phyloP scores from a whole-genome alignment of 64 coral and sea anemone genomes.

The Stichodactyla helianthus region DNA sequence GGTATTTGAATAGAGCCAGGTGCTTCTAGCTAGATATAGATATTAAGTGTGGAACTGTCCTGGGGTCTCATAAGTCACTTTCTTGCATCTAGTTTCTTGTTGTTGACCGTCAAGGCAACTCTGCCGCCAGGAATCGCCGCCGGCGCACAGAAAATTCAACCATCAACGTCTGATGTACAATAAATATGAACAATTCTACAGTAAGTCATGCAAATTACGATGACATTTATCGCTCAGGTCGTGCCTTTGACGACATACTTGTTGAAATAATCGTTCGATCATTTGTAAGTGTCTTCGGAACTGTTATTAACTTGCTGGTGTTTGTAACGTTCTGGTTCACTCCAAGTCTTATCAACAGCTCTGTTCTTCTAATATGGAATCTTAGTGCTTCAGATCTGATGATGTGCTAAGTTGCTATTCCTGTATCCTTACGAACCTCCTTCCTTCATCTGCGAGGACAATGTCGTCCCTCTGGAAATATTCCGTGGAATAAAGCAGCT shows the following conservation, averaged over 20 bases:
- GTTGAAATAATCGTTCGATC: neutral
- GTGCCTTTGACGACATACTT: neutral
- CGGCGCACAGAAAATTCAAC: no score
- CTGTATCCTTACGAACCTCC: neutral
- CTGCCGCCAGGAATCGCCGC: no score
- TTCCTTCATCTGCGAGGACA: neutral
- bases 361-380: neutral
- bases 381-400: neutral
- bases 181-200: no score
- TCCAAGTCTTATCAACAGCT: neutral
- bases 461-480: neutral
- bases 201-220: no score
- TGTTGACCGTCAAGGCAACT: no score
- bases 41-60: no score
- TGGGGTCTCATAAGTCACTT: no score
- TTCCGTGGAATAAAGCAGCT: neutral
- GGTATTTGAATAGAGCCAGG: no score
- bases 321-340: neutral
- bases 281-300: neutral
- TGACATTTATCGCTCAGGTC: no score
- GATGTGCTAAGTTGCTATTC: neutral
- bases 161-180: no score
- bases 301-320: neutral
- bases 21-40: no score
- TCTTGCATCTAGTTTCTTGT: no score